A percentile compares a stretch with the other conserved stretches of the same genome.
phyloP scores from a whole-genome alignment of 1,140 invertebrate species.

The Dreissena rostriformis region DNA sequence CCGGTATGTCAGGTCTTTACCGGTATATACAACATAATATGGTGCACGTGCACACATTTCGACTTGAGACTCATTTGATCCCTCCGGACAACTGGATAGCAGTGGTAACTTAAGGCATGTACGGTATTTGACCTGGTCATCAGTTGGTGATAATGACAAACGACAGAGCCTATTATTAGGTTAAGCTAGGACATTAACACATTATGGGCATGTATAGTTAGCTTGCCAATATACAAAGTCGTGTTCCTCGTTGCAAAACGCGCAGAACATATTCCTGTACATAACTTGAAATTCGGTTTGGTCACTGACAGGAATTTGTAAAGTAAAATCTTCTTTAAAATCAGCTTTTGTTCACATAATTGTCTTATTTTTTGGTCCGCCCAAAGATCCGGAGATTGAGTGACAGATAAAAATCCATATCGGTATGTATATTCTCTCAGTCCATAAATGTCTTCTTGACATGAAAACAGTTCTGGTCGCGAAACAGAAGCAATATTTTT shows the following conservation, averaged over 20 bases:
- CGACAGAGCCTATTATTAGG: neutral
- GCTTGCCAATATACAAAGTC: neutral
- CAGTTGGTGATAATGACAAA: neutral
- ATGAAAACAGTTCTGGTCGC: no score
- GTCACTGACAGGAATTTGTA: neutral
- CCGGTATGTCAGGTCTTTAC: neutral
- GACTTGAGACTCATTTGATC: neutral
- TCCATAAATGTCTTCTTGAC: no score
- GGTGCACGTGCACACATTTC: neutral
- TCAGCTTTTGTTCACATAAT: neutral
- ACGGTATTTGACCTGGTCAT: neutral
- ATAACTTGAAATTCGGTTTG: neutral
- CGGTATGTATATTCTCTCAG: no score
- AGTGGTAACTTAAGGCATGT: neutral
- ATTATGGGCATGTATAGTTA: neutral
- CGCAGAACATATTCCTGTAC: constrained; percentile 29
- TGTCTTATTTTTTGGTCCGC: neutral
- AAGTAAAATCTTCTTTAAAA: neutral
- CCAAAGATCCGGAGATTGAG: neutral
- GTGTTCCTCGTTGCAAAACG: constrained; percentile 7
- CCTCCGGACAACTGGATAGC: neutral
- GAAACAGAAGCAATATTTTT: no score
- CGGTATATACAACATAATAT: neutral
- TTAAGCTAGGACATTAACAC: neutral
- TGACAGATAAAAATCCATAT: neutral